Base-by-base conservation (phyloP, 1,140 invertebrate genomes). In the Amyelois transitella region DNA sequence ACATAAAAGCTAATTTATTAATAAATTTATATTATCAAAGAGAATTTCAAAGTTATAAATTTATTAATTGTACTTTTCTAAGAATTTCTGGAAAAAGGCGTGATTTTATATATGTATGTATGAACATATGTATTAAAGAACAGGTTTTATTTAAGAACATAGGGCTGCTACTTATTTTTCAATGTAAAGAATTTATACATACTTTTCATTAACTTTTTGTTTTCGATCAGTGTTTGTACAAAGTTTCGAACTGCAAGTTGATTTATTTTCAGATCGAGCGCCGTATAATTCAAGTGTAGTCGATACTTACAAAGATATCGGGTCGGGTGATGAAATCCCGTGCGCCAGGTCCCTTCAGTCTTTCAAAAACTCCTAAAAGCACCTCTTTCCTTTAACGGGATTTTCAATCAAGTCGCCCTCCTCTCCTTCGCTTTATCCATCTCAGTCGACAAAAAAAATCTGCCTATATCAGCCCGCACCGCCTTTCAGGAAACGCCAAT, bases 381-480 rank as follows among this genome's bases (percentile, higher is more conserved):
- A 53, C 51, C 48, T 58, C 53, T 58, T 67, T 49, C 58, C 66
- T 70, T 75, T 71, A 69, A 69, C 63, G 61, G 55, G 67, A 69
- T 77, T 81, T 80, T 77, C 73, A 75, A 81, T 75, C 71, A 75
- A 81, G 69, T 76, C 58, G 56, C 60, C 59, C 60, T 66, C 65
- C 58, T 59, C 61, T 76, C 54, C 63, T 67, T 69, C 60, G 64
- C 62, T 77, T 74, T 77, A 77, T 78, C 67, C 66, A 70, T 78
- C 74, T 65, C 65, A 70, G 74, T 77, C 73, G 69, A 72, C 73
- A 78, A 81, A 78, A n/a, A n/a, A 81, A 81, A 81, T 75, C 63
- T 78, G 71, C 75, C 69, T 80, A 72, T 70, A 72, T 71, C 67
- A 72, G 73, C 70, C 56, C 56, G 65, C 55, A 62, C 59, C 60